Conservation (phyloP, 2,888 invertebrate species). For the Drosophila nigricruria region DNA sequence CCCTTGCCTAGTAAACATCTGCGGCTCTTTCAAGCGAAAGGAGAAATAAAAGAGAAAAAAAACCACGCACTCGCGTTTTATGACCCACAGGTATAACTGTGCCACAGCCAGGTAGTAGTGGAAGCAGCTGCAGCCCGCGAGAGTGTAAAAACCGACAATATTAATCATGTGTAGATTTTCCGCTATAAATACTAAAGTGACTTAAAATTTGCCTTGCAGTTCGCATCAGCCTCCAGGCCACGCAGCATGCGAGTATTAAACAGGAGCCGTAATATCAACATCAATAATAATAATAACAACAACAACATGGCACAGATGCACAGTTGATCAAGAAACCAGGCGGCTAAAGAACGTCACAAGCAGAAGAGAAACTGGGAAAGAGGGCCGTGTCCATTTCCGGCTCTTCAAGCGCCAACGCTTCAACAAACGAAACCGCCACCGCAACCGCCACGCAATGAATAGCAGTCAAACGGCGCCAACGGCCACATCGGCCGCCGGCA, state of each 20-base stretch:
- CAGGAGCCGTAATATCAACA: conserved; percentile 19
- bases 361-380: conserved; percentile 29
- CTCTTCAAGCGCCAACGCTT: conserved; percentile 73
- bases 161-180: conserved; percentile 23
- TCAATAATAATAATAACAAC: conserved; percentile 37
- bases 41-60: conserved; percentile 8
- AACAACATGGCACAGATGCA: conserved; percentile 51
- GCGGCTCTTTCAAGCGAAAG: conserved; percentile 33
- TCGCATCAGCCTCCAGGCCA: conserved; percentile 33
- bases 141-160: conserved; percentile 21
- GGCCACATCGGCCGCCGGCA: conserved; percentile 84
- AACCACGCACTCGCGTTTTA: conserved; percentile 37
- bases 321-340: conserved; percentile 61
- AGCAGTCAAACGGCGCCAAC: conserved; percentile 80
- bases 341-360: conserved; percentile 51
- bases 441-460: conserved; percentile 73
- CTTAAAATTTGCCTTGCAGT: conserved; percentile 59
- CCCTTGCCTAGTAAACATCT: conserved; percentile 43
- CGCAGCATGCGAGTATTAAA: conserved; percentile 59
- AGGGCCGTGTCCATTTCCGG: conserved; percentile 37
- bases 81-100: conserved; percentile 46
- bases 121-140: conserved; percentile 25
- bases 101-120: conserved; percentile 41
- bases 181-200: conserved; percentile 53
- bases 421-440: conserved; percentile 35